These are phyloP conservation scores for Sesamia nonagrioides DNA, from an alignment of 1,140 invertebrate species.

Conservation along the genomic window DNA sequence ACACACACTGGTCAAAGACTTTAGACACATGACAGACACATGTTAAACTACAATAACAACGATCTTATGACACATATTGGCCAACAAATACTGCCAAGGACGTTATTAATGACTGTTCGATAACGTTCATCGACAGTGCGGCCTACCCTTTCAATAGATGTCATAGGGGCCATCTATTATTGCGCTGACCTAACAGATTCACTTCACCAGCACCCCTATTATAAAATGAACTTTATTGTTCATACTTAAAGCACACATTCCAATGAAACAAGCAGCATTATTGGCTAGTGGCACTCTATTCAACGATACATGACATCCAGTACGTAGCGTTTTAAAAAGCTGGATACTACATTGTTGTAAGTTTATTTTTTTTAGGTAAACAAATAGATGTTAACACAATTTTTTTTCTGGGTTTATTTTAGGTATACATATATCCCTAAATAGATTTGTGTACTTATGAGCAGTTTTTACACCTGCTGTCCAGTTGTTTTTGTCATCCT, in stretches of 20 bases:
- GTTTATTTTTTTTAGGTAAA: too few relatives aligned
- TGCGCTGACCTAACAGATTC: not conserved
- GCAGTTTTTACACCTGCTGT: too few relatives aligned
- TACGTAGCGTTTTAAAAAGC: not conserved
- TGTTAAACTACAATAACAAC: not conserved
- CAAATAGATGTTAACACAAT: too few relatives aligned
- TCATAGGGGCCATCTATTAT: not conserved
- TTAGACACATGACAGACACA: too few relatives aligned
- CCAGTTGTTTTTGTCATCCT: too few relatives aligned
- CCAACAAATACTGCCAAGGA: not conserved
- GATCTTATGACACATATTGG: too few relatives aligned
- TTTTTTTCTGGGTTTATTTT: too few relatives aligned
- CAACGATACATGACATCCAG: too few relatives aligned
- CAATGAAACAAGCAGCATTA: not conserved
- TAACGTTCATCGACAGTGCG: not conserved
- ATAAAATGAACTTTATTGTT: not conserved
- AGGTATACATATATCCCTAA: not conserved
- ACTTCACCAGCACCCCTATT: not conserved
- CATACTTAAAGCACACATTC: not conserved
- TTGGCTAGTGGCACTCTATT: not conserved
- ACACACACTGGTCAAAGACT: too few relatives aligned
- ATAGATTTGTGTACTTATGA: too few relatives aligned
- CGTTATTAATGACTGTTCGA: not conserved
- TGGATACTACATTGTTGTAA: too few relatives aligned
- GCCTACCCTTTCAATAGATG: constrained; percentile 12